Percentiles rank a stretch among this genome's conserved stretches.
These are phyloP conservation scores for Drosophila nigrodunni DNA, from an alignment of 1,140 invertebrate species.

Conservation along the genomic window DNA sequence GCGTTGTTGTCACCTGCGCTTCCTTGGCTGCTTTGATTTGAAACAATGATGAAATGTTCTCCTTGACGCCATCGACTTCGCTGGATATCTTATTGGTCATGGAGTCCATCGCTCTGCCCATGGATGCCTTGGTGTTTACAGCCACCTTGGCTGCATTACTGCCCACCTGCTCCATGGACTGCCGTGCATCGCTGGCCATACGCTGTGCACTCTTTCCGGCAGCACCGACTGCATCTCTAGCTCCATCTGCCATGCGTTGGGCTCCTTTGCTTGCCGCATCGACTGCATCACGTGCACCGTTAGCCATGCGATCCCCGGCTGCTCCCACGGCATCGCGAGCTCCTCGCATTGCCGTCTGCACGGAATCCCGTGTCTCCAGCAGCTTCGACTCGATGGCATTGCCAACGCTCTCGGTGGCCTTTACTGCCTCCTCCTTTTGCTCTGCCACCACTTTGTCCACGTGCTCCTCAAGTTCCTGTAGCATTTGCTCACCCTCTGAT, in stretches of 20 bases:
- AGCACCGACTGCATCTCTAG: constrained; percentile 54
- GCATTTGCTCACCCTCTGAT: constrained; percentile 62
- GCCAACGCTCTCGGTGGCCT: constrained; percentile 24
- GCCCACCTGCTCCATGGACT: constrained; percentile 59
- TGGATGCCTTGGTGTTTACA: constrained; percentile 63
- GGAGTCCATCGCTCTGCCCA: constrained; percentile 70
- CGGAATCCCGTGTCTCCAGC: constrained; percentile 39
- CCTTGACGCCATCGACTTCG: constrained; percentile 72
- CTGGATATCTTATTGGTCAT: constrained; percentile 71
- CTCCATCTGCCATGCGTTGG: constrained; percentile 36
- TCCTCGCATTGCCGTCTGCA: constrained; percentile 59
- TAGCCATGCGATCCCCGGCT: constrained; percentile 72
- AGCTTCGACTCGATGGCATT: constrained; percentile 51
- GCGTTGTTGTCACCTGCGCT: constrained; percentile 36
- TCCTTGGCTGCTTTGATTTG: constrained; percentile 73
- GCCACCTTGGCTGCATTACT: constrained; percentile 65
- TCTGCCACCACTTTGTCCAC: constrained; percentile 51
- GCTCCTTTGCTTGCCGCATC: constrained; percentile 61
- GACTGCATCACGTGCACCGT: constrained; percentile 61
- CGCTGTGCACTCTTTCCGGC: constrained; percentile 58
- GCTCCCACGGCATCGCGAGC: constrained; percentile 67
- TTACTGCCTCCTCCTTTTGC: constrained; percentile 28
- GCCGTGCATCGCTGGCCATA: constrained; percentile 55
- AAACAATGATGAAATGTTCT: constrained; percentile 74
- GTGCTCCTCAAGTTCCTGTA: constrained; percentile 55